Base-by-base conservation (phyloP, 2,113 vertebrate genomes). In the Osmerus mordax region DNA sequence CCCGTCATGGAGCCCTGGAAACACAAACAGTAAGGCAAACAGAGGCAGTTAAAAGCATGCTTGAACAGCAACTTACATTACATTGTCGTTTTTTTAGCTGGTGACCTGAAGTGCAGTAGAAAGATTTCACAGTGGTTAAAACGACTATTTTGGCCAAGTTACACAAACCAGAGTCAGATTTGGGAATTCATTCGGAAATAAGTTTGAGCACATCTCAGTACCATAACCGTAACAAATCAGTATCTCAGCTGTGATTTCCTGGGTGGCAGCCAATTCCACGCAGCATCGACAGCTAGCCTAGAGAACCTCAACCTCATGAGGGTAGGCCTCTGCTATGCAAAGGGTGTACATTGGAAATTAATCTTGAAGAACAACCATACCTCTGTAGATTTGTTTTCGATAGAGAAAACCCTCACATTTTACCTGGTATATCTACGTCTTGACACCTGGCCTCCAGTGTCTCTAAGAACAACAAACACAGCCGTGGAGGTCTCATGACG, bases 1-100 rank as follows among this genome's bases (percentile, higher is more conserved):
- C 84, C 94, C 82, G 78, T 93, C 83, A 0, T 88, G 86, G 25
- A 92, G 81, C 32, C 93, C 97, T 99, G 84, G 15, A 77, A 80
- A 77, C 51, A 80, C 53, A 84, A 62, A 81, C 23, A 84, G 4
- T 55, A 32, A 64, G 68, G 77, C 23, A 72, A 80, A 74, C 29
- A 19, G 23, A 63, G 72, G 18, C 18, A 58, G 73, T 67, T 28
- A 55, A 59, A 18, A 56, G 55, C 47, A 60, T 51, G 56, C 16
- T 58, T 32, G 55, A 65, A 76, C 3, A 71, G 4, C 53, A 36
- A 47, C 41, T 47, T 47, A 67, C 15, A 18, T 23, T 72, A 19
- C 63, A 69, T 70, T 73, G 65, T n/a, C 18, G 23, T 7, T 65
- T 79, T 63, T 21, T 75, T 32, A 52, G 68, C 3, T 25, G 52